phyloP scores from a whole-genome alignment of 2,113 vertebrate genomes.

The Megaleporinus macrocephalus region DNA sequence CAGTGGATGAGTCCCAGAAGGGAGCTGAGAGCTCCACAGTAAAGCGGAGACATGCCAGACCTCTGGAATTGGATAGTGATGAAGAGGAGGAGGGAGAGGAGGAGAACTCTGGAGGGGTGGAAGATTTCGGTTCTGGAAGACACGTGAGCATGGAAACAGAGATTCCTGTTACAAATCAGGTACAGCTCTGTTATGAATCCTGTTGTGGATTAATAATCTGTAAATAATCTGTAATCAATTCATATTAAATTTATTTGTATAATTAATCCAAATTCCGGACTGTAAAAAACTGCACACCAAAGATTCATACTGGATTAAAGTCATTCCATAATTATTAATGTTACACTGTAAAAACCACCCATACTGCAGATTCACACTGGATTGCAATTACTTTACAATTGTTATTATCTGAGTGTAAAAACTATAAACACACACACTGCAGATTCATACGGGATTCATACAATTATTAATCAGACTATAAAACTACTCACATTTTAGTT shows the following conservation, averaged over 20 bases:
- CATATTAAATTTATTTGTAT: too few relatives aligned
- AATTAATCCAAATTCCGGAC: too few relatives aligned
- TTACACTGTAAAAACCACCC: background rate
- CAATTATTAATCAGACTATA: too few relatives aligned
- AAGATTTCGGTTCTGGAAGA: constrained; percentile 65
- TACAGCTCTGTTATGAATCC: constrained; percentile 45
- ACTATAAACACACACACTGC: too few relatives aligned
- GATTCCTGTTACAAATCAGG: constrained; percentile 69
- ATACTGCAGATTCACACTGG: too few relatives aligned
- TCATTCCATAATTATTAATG: background rate
- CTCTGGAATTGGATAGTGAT: constrained; percentile 88
- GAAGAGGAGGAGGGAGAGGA: constrained; percentile 84
- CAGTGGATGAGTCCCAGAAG: constrained; percentile 74
- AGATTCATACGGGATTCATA: too few relatives aligned
- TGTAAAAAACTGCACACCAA: background rate
- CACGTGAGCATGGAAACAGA: constrained; percentile 70
- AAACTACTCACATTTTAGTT: too few relatives aligned
- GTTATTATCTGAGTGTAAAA: too few relatives aligned
- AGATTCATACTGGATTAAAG: background rate
- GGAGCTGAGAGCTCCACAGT: constrained; percentile 73
- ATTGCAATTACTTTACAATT: too few relatives aligned
- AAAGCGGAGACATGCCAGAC: constrained; percentile 86
- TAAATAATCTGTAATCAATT: too few relatives aligned
- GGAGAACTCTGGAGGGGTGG: constrained; percentile 72
- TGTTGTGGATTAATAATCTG: too few relatives aligned